Evolutionary conservation across 2,888 invertebrate genomes (phyloP).

Genomic region (Trichogramma evanescens): DNA sequence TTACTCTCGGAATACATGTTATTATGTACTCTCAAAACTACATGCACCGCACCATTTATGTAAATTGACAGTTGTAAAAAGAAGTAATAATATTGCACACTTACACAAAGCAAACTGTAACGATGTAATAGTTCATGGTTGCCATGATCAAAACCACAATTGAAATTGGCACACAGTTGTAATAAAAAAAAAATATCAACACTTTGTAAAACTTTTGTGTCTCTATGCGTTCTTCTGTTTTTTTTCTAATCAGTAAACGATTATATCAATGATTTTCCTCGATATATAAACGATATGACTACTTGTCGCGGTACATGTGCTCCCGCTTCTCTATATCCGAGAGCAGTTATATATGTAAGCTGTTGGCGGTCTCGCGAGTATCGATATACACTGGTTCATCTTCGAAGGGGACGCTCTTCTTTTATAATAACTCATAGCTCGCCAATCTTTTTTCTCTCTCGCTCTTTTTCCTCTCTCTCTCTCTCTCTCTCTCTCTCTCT

Average conservation of each 20-base stretch:
- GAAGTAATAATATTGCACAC: too few species aligned
- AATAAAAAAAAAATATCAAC: neutral
- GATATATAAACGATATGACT: neutral
- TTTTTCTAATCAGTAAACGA: neutral
- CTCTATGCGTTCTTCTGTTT: too few species aligned
- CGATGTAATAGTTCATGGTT: too few species aligned
- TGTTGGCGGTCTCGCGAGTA: neutral
- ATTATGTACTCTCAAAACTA: too few species aligned
- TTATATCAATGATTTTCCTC: neutral
- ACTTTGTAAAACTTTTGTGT: neutral
- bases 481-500: neutral
- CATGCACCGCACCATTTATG: too few species aligned
- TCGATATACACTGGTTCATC: conserved; percentile 15
- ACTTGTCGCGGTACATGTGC: neutral
- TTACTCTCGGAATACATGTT: too few species aligned
- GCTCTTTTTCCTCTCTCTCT: neutral
- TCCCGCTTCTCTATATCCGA: neutral
- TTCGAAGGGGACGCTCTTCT: conserved; percentile 18
- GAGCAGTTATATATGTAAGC: too few species aligned
- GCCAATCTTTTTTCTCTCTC: conserved; percentile 1
- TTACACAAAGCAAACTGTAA: too few species aligned
- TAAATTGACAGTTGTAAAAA: too few species aligned
- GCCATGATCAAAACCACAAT: too few species aligned
- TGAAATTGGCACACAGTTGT: too few species aligned
- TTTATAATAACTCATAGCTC: conserved; percentile 21